Base-by-base conservation (phyloP, 2,888 invertebrate species). In the Trisateles emortualis region DNA sequence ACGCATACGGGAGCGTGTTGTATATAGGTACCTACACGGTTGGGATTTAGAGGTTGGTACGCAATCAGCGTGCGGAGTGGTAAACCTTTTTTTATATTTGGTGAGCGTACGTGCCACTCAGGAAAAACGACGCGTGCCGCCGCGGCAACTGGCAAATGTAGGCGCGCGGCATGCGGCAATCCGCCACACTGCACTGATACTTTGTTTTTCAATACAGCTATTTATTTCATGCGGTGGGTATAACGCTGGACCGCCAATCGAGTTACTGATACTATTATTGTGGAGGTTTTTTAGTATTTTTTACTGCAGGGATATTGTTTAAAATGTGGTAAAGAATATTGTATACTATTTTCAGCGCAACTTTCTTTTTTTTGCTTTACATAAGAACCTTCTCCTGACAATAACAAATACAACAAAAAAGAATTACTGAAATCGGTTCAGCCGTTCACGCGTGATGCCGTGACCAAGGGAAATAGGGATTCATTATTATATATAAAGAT, bases 51-150 rank as follows among this genome's bases (percentile, higher is more conserved):
- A 46, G 35, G 53, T 48, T 58, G 51, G 58, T 48, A 52, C 56
- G 60, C 68, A 69, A 69, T 61, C 67, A 67, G 61, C 52, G 61
- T 55, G 57, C 47, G 57, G 58, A 69, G 67, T 64, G 64, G 67
- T 52, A 52, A 59, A 64, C 62, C 64, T 66, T 67, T 69, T 48
- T 67, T 70, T 70, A 55, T 70, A 65, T 69, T 59, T 58, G 59
- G 64, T 44, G 32, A 59, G 46, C 48, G 70, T 59, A 70, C 70
- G 70, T 70, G 70, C 62, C 54, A 54, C 50, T 38, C 43, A 39
- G 24, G 32, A 10, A 30, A 30, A 22, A 13, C 51, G 39, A 29
- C 35, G 57, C 57, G 61, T 58, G 64, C 40, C 46, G 30, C 40
- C 39, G 50, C 29, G 36, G 40, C 36, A 29, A 38, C 6, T 13